These are phyloP conservation scores for Antitype chi DNA, from an alignment of 2,888 invertebrate genomes.

Conservation along the genomic window DNA sequence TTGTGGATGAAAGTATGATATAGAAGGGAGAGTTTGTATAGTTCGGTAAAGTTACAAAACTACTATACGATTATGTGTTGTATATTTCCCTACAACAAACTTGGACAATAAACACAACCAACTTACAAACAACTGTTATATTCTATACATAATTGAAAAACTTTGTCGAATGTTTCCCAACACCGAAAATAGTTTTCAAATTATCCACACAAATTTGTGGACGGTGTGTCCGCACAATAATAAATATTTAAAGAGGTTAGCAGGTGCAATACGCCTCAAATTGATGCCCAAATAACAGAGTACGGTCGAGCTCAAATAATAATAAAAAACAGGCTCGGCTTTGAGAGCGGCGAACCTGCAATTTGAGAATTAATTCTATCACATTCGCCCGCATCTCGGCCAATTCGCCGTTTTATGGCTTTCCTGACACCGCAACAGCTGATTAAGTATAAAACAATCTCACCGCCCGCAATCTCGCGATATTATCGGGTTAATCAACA, in stretches of 20 bases:
- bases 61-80: neutral
- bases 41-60: slow-evolving; percentile 24
- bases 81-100: slow-evolving; percentile 24
- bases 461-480: slow-evolving; percentile 76
- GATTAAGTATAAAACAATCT: slow-evolving; percentile 81
- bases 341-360: slow-evolving; percentile 80
- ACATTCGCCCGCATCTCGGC: slow-evolving; percentile 79
- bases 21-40: neutral
- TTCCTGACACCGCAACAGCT: slow-evolving; percentile 82
- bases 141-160: slow-evolving; percentile 62
- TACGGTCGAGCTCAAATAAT: slow-evolving; percentile 79
- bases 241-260: slow-evolving; percentile 88
- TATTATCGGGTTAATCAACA: slow-evolving; percentile 81
- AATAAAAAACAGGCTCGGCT: slow-evolving; percentile 77
- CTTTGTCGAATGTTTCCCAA: slow-evolving; percentile 67
- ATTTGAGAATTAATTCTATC: slow-evolving; percentile 88
- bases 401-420: slow-evolving; percentile 79
- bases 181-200: slow-evolving; percentile 76
- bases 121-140: slow-evolving; percentile 36
- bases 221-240: slow-evolving; percentile 78
- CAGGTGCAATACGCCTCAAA: slow-evolving; percentile 86
- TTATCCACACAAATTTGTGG: slow-evolving; percentile 74
- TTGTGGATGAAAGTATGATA: slow-evolving; percentile 23
- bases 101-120: slow-evolving; percentile 42
- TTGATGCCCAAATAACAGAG: slow-evolving; percentile 86